These are phyloP conservation scores for Lagocephalus sceleratus DNA, from an alignment of 2,797 vertebrate species.

Conservation along the genomic window DNA sequence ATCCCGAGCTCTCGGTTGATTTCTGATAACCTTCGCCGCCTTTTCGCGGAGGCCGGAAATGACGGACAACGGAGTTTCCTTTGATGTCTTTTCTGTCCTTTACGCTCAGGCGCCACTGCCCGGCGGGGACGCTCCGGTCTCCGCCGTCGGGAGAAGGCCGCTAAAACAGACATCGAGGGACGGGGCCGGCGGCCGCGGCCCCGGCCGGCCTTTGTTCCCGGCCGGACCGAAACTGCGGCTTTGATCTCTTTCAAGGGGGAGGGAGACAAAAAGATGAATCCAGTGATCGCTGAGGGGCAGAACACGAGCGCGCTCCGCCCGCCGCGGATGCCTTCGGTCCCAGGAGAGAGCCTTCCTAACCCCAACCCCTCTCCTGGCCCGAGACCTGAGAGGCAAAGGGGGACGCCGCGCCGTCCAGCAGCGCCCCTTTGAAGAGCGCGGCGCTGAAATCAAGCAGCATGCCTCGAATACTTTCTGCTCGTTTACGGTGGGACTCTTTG, in stretches of 20 bases:
- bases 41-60: slow-evolving; percentile 9
- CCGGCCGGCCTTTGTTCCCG: slow-evolving; percentile 61
- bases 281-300: slow-evolving; percentile 73
- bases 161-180: slow-evolving; percentile 62
- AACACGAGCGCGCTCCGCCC: slow-evolving; percentile 73
- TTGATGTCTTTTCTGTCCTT: slow-evolving; percentile 37
- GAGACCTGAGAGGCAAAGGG: slow-evolving; percentile 68
- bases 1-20: slow-evolving; percentile 25
- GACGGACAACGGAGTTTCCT: neutral
- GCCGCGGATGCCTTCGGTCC: slow-evolving; percentile 77
- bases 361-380: slow-evolving; percentile 49
- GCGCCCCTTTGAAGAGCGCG: slow-evolving; percentile 74
- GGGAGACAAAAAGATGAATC: slow-evolving; percentile 66
- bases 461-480: slow-evolving; percentile 67
- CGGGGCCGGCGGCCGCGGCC: no score
- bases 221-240: slow-evolving; percentile 65
- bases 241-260: slow-evolving; percentile 71
- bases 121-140: slow-evolving; percentile 19
- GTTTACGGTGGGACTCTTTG: slow-evolving; percentile 37
- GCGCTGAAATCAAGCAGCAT: slow-evolving; percentile 70
- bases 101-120: slow-evolving; percentile 21
- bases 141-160: slow-evolving; percentile 37
- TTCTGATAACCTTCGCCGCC: slow-evolving; percentile 31
- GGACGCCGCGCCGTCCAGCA: slow-evolving; percentile 60
- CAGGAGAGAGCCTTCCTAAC: slow-evolving; percentile 74